Evolutionary conservation across 2,113 vertebrate genomes (phyloP), one percentile per base, ranked within the genome.

Genomic region (Ammospiza nelsoni): DNA sequence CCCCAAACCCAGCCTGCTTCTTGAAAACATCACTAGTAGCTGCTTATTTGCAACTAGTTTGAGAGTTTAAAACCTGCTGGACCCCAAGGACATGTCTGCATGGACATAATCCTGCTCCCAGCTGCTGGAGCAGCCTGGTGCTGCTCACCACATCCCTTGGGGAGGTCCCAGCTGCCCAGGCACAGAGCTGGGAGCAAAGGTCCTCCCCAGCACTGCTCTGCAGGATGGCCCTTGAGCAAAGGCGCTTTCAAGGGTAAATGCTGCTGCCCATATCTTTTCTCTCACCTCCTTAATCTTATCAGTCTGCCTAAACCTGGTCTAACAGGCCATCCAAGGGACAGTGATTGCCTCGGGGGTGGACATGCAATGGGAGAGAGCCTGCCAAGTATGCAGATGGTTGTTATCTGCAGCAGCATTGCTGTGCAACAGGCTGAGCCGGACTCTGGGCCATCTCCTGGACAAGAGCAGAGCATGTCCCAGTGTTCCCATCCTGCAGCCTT

Each of bases 241-340:
- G 0, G 1, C 0, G 3, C 43, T 92, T 85, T 67, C 82, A 87
- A 90, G 93, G 84, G 55, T 78, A 71, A 95, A 80, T n/a, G 67
- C 33, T 9, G 1, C 58, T 1, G 0, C 75, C 27, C 11, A 0
- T 78, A 84, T 90, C 88, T 96, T 86, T 92, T 93, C 86, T 92
- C 92, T 95, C 90, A 94, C 96, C 86, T 96, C 77, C 92, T 95
- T 89, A 94, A 95, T 96, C 94, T 97, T 94, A 92, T 95, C 88
- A 89, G 83, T 37, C 92, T 76, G 86, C 41, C 86, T 93, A 84
- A 90, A 94, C 93, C 90, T 96, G 92, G 88, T 65, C 87, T 81
- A 94, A 78, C 94, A 95, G 94, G 93, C 95, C 91, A 92, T 91
- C 94, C 92, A 83, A 85, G 78, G 94, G 95, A 87, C 95, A 94